Conservation (phyloP, 2,888 invertebrate genomes). For the Pinctada fucata region DNA sequence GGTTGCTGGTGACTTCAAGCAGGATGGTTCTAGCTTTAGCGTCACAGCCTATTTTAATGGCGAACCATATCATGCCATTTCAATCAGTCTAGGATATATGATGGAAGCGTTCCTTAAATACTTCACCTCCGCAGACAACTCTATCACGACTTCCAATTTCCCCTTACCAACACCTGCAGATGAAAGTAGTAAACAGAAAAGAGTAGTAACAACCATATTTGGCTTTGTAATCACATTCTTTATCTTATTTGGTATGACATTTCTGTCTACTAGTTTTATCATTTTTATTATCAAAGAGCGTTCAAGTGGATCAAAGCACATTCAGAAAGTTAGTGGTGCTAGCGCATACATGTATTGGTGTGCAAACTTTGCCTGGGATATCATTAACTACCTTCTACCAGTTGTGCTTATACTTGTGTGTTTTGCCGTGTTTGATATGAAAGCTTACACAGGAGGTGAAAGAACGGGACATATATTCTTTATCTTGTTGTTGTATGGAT, state of each 20-base stretch:
- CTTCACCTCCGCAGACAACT: conserved; percentile 39
- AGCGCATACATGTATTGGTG: conserved; percentile 83
- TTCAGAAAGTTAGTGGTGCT: conserved; percentile 72
- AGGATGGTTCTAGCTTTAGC: neutral
- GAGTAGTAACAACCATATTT: conserved; percentile 10
- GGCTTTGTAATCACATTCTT: conserved; percentile 54
- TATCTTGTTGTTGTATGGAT: conserved; percentile 84
- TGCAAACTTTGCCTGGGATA: conserved; percentile 84
- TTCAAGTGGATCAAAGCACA: conserved; percentile 62
- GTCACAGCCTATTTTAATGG: conserved; percentile 85
- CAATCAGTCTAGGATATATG: conserved; percentile 81
- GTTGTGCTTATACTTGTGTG: conserved; percentile 81
- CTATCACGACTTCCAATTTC: conserved; percentile 42
- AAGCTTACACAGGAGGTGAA: conserved; percentile 79
- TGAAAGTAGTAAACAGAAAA: conserved; percentile 18
- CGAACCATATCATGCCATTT: conserved; percentile 86
- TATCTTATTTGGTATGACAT: conserved; percentile 68
- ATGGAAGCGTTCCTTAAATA: conserved; percentile 54
- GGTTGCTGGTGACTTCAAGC: conserved; percentile 63
- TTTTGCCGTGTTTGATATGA: conserved; percentile 83
- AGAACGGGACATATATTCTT: conserved; percentile 78
- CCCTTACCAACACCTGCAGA: conserved; percentile 43
- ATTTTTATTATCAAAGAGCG: conserved; percentile 66
- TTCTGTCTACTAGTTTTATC: conserved; percentile 65
- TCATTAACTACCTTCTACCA: conserved; percentile 82